Percentiles rank a stretch among this genome's conserved stretches.
Evolutionary conservation across 1,140 invertebrate species (phyloP).

Genomic region (Mylabris phalerata): DNA sequence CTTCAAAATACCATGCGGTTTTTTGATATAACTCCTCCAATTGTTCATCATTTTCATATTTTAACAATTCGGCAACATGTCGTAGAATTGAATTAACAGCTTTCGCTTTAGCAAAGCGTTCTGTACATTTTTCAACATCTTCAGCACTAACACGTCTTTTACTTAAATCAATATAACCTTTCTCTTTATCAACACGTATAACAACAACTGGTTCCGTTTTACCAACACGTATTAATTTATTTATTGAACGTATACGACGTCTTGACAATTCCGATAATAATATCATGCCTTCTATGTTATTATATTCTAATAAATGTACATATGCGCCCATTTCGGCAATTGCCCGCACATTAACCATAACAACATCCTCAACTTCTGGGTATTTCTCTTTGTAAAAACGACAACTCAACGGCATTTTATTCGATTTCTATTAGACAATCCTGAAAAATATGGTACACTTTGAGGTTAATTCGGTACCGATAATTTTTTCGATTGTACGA

Average conservation of each 20-base stretch:
- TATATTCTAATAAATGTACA: conserved; percentile 95
- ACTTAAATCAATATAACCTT: conserved; percentile 99
- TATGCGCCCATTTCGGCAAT: conserved; percentile 99
- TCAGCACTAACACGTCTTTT: conserved; percentile 97
- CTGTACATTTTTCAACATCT: conserved; percentile 97
- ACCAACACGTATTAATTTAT: conserved; percentile 97
- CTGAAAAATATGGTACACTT: conserved; percentile 6
- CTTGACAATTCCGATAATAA: conserved; percentile 93
- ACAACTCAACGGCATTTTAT: conserved; percentile 89
- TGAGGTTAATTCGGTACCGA: conserved; percentile 1
- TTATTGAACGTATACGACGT: conserved; percentile 97
- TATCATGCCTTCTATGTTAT: conserved; percentile 98
- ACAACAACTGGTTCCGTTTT: conserved; percentile 99
- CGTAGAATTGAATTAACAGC: conserved; percentile 96
- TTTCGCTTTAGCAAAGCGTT: conserved; percentile 97
- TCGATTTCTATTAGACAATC: background rate
- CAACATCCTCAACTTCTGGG: conserved; percentile 98
- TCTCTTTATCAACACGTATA: conserved; percentile 98
- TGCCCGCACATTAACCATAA: conserved; percentile 97
- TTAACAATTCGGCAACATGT: conserved; percentile 92
- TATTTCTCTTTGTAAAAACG: conserved; percentile 97
- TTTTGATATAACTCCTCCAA: conserved; percentile 93
- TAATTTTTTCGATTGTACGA: background rate
- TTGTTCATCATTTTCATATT: conserved; percentile 85
- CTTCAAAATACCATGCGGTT: conserved; percentile 99